Evolutionary conservation across 92 coral and sea anemone species (phyloP), one percentile per base, ranked within the genome.

Genomic region (Siderastrea radians): DNA sequence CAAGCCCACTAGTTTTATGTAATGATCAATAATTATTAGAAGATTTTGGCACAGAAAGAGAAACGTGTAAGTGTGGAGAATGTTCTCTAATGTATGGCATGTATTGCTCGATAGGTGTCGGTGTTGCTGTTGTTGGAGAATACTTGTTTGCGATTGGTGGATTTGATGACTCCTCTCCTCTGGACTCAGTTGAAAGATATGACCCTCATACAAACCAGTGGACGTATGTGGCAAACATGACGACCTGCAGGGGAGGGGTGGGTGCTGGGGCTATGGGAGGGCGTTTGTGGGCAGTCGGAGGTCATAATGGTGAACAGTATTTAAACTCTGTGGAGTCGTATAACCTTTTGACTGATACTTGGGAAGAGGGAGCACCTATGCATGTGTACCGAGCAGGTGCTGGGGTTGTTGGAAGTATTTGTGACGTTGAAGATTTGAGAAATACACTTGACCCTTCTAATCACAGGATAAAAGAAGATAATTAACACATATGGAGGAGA

Each of bases 271-370:
- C 98, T 17, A 92, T 97, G 97, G 99, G 99, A 13, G 96, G 92
- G 2, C 94, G 87, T 50, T 78, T 97, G 58, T 97, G 99, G 99
- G 99, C 99, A 5, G 95, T 97, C 15, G 99, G 99, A 75, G 99
- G 99, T 45, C 99, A 97, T 81, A 96, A 97, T 87, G 99, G 99
- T 26, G 76, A 91, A 48, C 92, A 92, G 47, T 97, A 97, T 86
- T 88, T 97, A 71, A 93, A 90, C 62, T 95, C 99, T 3, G 96
- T 95, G 49, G 99, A 97, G 91, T 95, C 94, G 13, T 97, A 97
- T 81, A 84, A 91, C 78, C 95, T 89, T 7, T 74, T 90, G 69
- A 88, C 94, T 49, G 96, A 97, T 79, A 73, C 58, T 46, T 97
- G 99, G 99, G 95, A 95, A 74, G 83, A 49, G 67, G 91, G 93